Conservation (phyloP, 1,140 invertebrate genomes). For the Chrysomallon squamiferum region DNA sequence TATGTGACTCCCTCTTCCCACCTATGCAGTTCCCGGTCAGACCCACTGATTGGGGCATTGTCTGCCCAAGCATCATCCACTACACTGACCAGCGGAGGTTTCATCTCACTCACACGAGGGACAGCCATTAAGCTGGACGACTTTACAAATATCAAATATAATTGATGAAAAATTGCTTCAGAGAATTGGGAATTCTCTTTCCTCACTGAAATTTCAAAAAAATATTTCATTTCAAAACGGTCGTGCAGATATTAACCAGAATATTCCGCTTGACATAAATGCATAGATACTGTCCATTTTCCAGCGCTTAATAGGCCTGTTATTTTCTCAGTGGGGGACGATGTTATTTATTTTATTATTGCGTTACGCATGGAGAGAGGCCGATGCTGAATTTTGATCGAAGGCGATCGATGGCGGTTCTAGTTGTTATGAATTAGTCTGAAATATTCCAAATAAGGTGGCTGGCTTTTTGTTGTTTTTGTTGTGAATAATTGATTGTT, state of each 20-base stretch:
- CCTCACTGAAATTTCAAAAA: slow-evolving; percentile 5
- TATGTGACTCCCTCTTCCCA: too few relatives aligned
- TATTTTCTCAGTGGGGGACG: slow-evolving; percentile 2
- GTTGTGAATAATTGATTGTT: too few relatives aligned
- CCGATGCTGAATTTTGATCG: neutral
- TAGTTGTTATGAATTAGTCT: neutral
- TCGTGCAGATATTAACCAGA: neutral
- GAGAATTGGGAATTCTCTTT: slow-evolving; percentile 7
- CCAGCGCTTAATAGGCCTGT: neutral
- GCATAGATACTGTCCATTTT: slow-evolving; percentile 7
- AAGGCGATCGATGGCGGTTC: neutral
- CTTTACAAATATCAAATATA: too few relatives aligned
- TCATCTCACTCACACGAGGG: too few relatives aligned
- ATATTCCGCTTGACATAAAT: slow-evolving; percentile 1
- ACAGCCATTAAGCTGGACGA: too few relatives aligned
- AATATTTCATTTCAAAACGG: neutral
- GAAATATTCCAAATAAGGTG: neutral
- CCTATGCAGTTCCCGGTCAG: too few relatives aligned
- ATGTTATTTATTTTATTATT: slow-evolving; percentile 8
- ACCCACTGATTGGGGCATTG: too few relatives aligned
- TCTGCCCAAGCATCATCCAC: too few relatives aligned
- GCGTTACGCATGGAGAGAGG: neutral
- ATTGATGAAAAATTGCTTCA: slow-evolving; percentile 2
- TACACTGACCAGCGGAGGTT: too few relatives aligned
- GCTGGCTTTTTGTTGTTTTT: too few relatives aligned